These are phyloP conservation scores for Calliopum simillimum DNA, from an alignment of 2,888 invertebrate species.

Conservation along the genomic window DNA sequence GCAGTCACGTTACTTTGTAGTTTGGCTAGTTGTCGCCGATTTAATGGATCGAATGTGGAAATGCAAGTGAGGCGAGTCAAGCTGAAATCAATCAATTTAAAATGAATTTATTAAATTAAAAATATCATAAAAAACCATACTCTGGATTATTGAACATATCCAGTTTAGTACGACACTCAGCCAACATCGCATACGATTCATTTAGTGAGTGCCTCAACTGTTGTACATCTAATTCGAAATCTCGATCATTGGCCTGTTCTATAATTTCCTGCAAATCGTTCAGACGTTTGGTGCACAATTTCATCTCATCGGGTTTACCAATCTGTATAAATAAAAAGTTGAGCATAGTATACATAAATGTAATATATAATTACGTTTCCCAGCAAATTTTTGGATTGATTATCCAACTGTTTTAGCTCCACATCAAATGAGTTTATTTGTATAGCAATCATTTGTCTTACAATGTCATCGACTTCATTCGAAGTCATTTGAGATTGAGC, in stretches of 20 bases:
- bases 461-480: constrained; percentile 60
- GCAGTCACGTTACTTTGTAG: constrained; percentile 78
- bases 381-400: constrained; percentile 69
- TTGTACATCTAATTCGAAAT: constrained; percentile 73
- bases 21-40: constrained; percentile 73
- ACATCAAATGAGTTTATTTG: constrained; percentile 76
- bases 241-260: constrained; percentile 74
- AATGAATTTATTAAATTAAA: neutral
- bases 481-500: constrained; percentile 40
- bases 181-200: constrained; percentile 66
- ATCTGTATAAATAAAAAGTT: constrained; percentile 53
- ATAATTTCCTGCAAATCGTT: constrained; percentile 72
- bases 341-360: neutral
- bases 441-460: constrained; percentile 74
- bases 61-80: constrained; percentile 57
- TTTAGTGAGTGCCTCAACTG: constrained; percentile 68
- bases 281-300: constrained; percentile 69
- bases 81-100: constrained; percentile 43
- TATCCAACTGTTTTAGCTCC: constrained; percentile 74
- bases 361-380: constrained; percentile 48
- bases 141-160: constrained; percentile 62
- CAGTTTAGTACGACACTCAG: constrained; percentile 64
- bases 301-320: constrained; percentile 72
- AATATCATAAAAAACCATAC: constrained; percentile 48
- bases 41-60: constrained; percentile 59